phyloP scores from a whole-genome alignment of 1,140 invertebrate genomes.

The Thalassaphorura encarpata region DNA sequence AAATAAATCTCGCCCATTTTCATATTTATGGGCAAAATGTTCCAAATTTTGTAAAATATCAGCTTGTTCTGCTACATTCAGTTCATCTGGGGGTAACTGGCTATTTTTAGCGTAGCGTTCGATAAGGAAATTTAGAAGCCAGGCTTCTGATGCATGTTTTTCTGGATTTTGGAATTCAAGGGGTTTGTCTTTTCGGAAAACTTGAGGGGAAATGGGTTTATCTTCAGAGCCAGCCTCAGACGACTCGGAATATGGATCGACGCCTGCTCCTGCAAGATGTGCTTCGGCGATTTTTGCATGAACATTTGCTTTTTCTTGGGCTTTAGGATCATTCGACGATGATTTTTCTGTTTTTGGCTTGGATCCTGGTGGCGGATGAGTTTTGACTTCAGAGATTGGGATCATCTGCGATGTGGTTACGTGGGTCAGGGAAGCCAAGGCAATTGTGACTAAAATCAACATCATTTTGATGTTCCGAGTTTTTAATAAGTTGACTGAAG shows the following conservation, averaged over 20 bases:
- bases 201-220: too few species aligned
- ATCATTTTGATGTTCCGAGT: too few species aligned
- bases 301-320: conserved; percentile 1
- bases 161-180: conserved; percentile 17
- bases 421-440: too few species aligned
- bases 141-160: conserved; percentile 24
- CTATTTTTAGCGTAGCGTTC: conserved; percentile 15
- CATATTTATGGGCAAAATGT: conserved; percentile 30
- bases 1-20: conserved; percentile 30
- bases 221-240: neutral
- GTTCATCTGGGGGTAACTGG: neutral
- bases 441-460: too few species aligned
- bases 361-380: neutral
- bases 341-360: neutral
- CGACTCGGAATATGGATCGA: neutral
- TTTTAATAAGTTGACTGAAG: too few species aligned
- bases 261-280: conserved; percentile 9
- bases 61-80: conserved; percentile 18
- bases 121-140: conserved; percentile 22
- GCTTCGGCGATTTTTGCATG: conserved; percentile 15
- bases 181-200: conserved; percentile 19
- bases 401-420: conserved; percentile 5
- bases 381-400: conserved; percentile 4
- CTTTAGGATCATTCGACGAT: neutral
- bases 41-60: conserved; percentile 29